Evolutionary conservation across 2,797 vertebrate species (phyloP).

Genomic region (Parotocinclus haroldoi): DNA sequence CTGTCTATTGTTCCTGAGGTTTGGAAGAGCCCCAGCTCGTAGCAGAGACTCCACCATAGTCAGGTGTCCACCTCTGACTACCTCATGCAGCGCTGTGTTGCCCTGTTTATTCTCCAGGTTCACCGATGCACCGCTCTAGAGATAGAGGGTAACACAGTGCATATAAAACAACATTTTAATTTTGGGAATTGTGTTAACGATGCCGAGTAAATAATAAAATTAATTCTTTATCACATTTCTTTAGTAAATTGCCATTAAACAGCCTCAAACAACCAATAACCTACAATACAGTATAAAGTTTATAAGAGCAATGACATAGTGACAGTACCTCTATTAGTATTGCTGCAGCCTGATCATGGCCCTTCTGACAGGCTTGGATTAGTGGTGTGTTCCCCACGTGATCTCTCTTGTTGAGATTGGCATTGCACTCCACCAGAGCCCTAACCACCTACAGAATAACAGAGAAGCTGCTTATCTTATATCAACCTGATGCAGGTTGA

Average conservation of each 20-base stretch:
- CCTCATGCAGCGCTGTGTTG: constrained; percentile 88
- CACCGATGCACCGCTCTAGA: constrained; percentile 77
- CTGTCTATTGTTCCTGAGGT: constrained; percentile 78
- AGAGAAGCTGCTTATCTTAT: too few species aligned
- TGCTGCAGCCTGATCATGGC: constrained; percentile 74
- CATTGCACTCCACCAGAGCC: constrained; percentile 78
- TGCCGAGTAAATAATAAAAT: too few species aligned
- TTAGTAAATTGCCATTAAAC: too few species aligned
- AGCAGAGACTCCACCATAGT: constrained; percentile 82
- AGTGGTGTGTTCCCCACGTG: constrained; percentile 88
- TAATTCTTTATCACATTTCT: too few species aligned
- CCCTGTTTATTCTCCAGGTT: constrained; percentile 81
- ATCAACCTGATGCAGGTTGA: too few species aligned
- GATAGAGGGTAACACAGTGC: background rate
- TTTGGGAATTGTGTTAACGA: too few species aligned
- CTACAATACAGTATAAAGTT: background rate
- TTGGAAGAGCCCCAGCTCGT: constrained; percentile 69
- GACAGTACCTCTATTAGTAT: constrained; percentile 78
- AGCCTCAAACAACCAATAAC: too few species aligned
- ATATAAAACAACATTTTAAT: background rate
- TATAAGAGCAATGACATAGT: background rate
- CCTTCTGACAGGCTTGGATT: constrained; percentile 80
- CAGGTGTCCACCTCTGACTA: constrained; percentile 70
- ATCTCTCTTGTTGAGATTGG: constrained; percentile 90
- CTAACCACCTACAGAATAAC: constrained; percentile 77